These are phyloP conservation scores for Agrenia bidenticulata DNA, from an alignment of 2,888 invertebrate genomes.

Conservation along the genomic window DNA sequence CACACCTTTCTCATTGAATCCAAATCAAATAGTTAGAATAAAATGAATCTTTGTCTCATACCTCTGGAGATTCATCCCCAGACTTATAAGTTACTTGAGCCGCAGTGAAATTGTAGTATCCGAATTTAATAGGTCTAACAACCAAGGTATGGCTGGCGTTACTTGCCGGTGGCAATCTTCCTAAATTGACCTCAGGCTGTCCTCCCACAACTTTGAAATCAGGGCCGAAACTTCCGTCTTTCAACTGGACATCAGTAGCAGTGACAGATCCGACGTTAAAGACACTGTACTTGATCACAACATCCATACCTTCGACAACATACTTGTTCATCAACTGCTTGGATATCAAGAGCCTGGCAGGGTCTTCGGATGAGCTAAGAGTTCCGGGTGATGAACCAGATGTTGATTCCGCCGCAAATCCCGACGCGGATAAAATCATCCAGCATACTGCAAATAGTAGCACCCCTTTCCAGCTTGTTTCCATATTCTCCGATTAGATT, in stretches of 20 bases:
- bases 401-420: conserved; percentile 1
- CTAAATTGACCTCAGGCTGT: conserved; percentile 75
- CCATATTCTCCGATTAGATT: no score
- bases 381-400: conserved; percentile 4
- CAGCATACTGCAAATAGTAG: not conserved
- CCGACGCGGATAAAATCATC: not conserved
- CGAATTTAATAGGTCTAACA: conserved; percentile 82
- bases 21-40: no score
- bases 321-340: conserved; percentile 95
- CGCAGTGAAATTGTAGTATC: conserved; percentile 95
- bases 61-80: conserved; percentile 76
- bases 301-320: conserved; percentile 93
- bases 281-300: conserved; percentile 89
- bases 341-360: conserved; percentile 79
- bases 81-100: conserved; percentile 88
- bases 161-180: conserved; percentile 86
- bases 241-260: conserved; percentile 82
- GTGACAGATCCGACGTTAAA: conserved; percentile 91
- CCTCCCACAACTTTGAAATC: conserved; percentile 89
- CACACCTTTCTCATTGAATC: no score
- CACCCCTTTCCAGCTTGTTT: not conserved
- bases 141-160: conserved; percentile 94
- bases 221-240: conserved; percentile 88
- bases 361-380: conserved; percentile 53
- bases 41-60: conserved; percentile 61